Conservation (phyloP, 2,888 invertebrate genomes). For the Meteorus colon region DNA sequence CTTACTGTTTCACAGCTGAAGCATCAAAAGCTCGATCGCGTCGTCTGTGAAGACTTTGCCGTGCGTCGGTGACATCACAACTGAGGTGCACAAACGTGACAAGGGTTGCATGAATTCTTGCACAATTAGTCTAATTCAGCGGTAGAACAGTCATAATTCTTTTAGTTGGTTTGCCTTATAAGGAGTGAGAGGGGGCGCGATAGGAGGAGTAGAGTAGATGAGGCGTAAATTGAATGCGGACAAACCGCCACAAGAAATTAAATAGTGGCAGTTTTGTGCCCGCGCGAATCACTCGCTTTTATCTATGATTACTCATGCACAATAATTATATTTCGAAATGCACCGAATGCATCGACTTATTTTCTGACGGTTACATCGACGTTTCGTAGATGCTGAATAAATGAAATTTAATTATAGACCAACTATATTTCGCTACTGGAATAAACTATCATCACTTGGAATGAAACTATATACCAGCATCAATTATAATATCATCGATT, state of each 20-base stretch:
- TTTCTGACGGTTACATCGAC: constrained; percentile 4
- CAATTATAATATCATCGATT: too few species aligned
- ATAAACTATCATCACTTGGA: too few species aligned
- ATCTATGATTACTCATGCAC: neutral
- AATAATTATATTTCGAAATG: constrained; percentile 4
- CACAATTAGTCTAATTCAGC: constrained; percentile 55
- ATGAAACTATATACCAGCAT: too few species aligned
- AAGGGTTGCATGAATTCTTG: constrained; percentile 49
- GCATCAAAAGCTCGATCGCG: constrained; percentile 11
- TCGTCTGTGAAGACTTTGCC: constrained; percentile 17
- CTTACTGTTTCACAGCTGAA: neutral
- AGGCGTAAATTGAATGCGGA: constrained; percentile 8
- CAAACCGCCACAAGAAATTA: neutral
- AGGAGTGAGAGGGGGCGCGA: neutral
- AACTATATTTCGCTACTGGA: too few species aligned
- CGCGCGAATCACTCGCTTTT: neutral
- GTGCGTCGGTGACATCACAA: constrained; percentile 40
- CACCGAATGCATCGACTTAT: constrained; percentile 1
- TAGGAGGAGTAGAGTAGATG: neutral
- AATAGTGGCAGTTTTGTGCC: neutral
- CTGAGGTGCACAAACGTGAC: constrained; percentile 46
- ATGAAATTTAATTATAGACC: neutral
- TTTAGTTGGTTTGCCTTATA: constrained; percentile 16
- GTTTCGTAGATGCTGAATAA: neutral
- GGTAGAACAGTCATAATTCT: constrained; percentile 50